Percentiles rank a stretch among this genome's conserved stretches.
phyloP scores from a whole-genome alignment of 2,888 invertebrate genomes.

The Leptinotarsa juncta region DNA sequence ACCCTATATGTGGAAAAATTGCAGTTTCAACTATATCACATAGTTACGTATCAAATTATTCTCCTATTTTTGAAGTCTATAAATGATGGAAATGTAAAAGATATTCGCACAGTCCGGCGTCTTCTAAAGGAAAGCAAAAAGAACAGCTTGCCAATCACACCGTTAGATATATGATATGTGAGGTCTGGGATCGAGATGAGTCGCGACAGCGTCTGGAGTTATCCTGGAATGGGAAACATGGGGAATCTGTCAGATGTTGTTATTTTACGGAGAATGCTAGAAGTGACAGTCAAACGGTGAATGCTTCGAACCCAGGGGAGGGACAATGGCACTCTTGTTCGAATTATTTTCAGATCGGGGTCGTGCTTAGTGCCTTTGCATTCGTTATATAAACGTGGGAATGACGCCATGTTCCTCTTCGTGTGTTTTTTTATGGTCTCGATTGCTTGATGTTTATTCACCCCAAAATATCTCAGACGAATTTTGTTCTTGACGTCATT shows the following conservation, averaged over 20 bases:
- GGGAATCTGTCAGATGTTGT: conserved; percentile 64
- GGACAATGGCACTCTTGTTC: conserved; percentile 51
- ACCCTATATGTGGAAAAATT: no score
- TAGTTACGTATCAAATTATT: no score
- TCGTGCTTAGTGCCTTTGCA: conserved; percentile 7
- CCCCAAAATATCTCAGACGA: no score
- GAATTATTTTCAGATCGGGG: conserved; percentile 43
- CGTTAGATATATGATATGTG: conserved; percentile 60
- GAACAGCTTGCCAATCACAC: conserved; percentile 61
- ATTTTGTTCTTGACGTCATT: no score
- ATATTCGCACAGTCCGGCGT: conserved; percentile 11
- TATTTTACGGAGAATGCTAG: conserved; percentile 60
- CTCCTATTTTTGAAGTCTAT: no score
- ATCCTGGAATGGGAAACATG: conserved; percentile 63
- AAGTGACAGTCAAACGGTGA: conserved; percentile 61
- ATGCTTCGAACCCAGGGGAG: conserved; percentile 52
- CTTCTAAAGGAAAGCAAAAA: conserved; percentile 35
- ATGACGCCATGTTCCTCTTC: not conserved
- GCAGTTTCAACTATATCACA: no score
- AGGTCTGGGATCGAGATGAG: conserved; percentile 61
- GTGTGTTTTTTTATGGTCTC: not conserved
- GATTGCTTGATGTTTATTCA: not conserved
- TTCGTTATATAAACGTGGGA: conserved; percentile 7
- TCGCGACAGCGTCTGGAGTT: conserved; percentile 65
- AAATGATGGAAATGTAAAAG: no score